Evolutionary conservation across 2,113 vertebrate genomes (phyloP), one percentile per base, ranked within the genome.

Genomic region (Rhinolophus sinicus): DNA sequence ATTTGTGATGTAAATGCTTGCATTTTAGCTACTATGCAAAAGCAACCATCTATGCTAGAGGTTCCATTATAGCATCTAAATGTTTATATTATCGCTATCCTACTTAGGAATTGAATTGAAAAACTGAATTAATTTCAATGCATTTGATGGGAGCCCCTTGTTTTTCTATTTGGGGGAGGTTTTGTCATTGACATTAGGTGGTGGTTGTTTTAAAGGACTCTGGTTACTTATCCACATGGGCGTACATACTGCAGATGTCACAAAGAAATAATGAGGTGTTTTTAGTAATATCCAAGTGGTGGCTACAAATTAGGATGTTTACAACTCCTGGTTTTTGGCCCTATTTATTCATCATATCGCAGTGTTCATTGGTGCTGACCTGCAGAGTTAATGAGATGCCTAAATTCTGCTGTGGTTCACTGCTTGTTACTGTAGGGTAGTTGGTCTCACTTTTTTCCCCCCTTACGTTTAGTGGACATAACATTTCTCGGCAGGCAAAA

Each of bases 401-500:
- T n/a, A 33, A 56, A 35, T 28, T 28, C 47, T 47, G 4, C 56
- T 76, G 0, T 33, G 50, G 28, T 87, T 62, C 5, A 26, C 3
- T 21, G 30, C 1, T 60, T 6, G 6, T 73, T 44, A 50, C 50
- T 62, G 11, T 10, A 47, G 60, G 15, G 10, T 18, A 73, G 16
- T 70, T 76, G 47, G 5, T 84, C 33, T 54, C 67, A 24, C 50
- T 76, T 60, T 18, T 54, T 67, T 24, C 62, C n/a, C 35, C 16
- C 38, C 67, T 93, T 24, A 58, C 35, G 75, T 35, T 50, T 64
- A 22, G 35, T 75, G 14, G 65, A 35, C 8, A 62, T 77, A 80
- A 69, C 75, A 90, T 90, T 93, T 60, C 80, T 90, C 58, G 80
- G 28, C 33, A 64, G n/a, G 58, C 50, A 93, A 44, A 54, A 93